phyloP scores from a whole-genome alignment of 2,888 invertebrate species.

The Pheosia gnoma region DNA sequence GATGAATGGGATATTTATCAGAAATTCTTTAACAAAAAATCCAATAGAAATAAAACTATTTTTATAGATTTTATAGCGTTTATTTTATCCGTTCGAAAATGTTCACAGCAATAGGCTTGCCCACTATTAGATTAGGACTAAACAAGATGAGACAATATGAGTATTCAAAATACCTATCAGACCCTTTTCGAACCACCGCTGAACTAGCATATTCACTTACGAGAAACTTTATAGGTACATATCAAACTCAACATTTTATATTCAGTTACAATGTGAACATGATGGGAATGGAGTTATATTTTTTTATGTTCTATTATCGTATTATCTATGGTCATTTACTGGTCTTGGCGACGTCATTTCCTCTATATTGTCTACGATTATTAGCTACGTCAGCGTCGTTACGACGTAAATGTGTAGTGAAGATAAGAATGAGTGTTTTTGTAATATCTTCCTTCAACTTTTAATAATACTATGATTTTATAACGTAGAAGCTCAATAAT shows the following conservation, averaged over 20 bases:
- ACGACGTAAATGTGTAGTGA: conserved; percentile 4
- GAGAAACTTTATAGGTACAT: neutral
- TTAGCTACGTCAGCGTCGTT: conserved; percentile 11
- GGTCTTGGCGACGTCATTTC: conserved; percentile 20
- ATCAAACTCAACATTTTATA: conserved; percentile 2
- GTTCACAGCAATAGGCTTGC: too few species aligned
- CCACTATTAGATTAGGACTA: too few species aligned
- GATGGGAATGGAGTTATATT: neutral
- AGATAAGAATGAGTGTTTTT: conserved; percentile 1
- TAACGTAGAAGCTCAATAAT: too few species aligned
- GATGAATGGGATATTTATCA: too few species aligned
- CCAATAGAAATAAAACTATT: too few species aligned
- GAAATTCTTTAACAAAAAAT: too few species aligned
- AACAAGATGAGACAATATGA: too few species aligned
- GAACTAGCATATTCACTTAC: too few species aligned
- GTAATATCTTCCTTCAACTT: neutral
- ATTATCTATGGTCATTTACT: conserved; percentile 27
- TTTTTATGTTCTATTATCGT: conserved; percentile 11
- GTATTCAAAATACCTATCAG: too few species aligned
- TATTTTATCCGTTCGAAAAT: too few species aligned
- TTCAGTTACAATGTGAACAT: neutral
- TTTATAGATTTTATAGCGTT: too few species aligned
- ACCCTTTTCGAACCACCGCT: too few species aligned
- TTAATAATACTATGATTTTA: neutral
- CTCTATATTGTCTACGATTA: conserved; percentile 16